Conservation (phyloP, 2,888 invertebrate genomes). For the Troides aeacus region DNA sequence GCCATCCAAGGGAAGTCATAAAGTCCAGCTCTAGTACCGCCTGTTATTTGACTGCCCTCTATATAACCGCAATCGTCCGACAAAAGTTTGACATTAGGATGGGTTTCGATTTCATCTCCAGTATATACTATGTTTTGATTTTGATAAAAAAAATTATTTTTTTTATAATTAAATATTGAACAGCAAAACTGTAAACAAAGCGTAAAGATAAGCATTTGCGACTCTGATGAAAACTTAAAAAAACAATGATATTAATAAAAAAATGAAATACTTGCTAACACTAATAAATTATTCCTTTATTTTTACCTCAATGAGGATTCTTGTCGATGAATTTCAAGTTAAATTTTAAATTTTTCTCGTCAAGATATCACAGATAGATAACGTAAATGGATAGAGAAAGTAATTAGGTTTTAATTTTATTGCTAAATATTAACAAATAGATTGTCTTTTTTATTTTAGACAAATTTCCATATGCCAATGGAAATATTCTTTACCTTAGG, state of each 20-base stretch:
- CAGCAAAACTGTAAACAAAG: not conserved
- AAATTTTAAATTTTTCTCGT: not conserved
- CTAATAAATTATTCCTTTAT: not conserved
- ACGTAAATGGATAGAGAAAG: no score
- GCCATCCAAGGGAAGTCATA: not conserved
- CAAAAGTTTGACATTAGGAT: not conserved
- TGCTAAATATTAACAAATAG: not conserved
- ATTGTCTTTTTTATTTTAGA: not conserved
- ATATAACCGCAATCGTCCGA: not conserved
- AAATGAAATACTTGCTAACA: not conserved
- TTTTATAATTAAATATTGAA: no score
- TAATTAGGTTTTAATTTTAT: not conserved
- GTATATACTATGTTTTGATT: not conserved
- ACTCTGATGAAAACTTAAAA: not conserved
- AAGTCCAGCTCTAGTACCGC: not conserved
- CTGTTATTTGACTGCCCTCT: not conserved
- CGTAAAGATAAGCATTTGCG: not conserved
- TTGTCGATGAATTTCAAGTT: not conserved
- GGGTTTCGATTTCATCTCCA: conserved; percentile 2
- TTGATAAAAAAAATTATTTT: not conserved
- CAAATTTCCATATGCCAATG: not conserved
- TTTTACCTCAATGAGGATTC: not conserved
- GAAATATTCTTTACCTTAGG: not conserved
- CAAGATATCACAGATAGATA: not conserved
- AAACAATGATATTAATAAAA: no score